Evolutionary conservation across 2,888 invertebrate genomes (phyloP), one percentile per base, ranked within the genome.

Genomic region (Lepidocyrtinus sp.): DNA sequence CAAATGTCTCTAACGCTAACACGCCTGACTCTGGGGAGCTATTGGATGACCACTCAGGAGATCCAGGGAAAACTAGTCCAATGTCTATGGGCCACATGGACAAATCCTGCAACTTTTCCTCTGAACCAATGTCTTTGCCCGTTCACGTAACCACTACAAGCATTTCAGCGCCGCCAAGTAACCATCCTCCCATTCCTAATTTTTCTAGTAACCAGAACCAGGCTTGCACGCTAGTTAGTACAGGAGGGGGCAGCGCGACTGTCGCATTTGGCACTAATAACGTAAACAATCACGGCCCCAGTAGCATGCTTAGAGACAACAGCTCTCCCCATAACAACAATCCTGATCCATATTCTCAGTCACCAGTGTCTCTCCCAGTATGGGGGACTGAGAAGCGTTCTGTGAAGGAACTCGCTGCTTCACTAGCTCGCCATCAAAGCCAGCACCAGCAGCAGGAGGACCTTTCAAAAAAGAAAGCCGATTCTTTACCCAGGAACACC

Each of bases 11-110:
- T n/a, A 91, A 91, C 17, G 91, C 91, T 5, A 91, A 92, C 86
- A 92, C 92, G 17, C 92, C 92, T 2, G 92, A 92, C 87, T 92
- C 92, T 12, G 91, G 91, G 0, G 92, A 92, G 84, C 90, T 91
- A 17, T 87, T 91, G 62, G 92, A 92, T 84, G 91, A 91, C 87
- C 90, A 90, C 15, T 89, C 90, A 89, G 83, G 71, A 1, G 70
- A 74, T 21, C 69, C 77, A 26, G 86, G 85, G n/a, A 86, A 85
- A 75, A 78, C 77, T 1, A 83, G 84, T 72, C 85, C 85, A 21
- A 70, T 81, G 72, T 50, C 75, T 15, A 62, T 71, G 22, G 26
- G n/a, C 65, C 59, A 22, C 68, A 75, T 76, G 25, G 81, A 78
- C 22, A 82, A 83, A 65, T 75, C 81, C 68, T 71, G 71, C 75